Conservation (phyloP, 2,113 vertebrate species). For the Tauraco erythrolophus region DNA sequence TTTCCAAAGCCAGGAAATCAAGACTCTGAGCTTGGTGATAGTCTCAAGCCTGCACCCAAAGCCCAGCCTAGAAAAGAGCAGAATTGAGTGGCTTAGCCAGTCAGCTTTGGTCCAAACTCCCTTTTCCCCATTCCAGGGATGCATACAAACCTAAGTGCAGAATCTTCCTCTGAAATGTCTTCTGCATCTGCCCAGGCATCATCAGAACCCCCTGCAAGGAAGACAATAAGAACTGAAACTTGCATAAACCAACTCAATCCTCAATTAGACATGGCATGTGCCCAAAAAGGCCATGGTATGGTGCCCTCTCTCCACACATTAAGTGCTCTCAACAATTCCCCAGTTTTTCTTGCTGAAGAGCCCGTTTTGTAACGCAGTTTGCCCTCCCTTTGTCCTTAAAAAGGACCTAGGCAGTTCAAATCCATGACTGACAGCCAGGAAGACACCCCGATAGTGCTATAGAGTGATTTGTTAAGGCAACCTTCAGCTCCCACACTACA, state of each 20-base stretch:
- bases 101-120: neutral
- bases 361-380: neutral
- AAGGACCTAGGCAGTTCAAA: neutral
- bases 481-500: neutral
- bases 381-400: neutral
- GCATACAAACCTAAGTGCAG: constrained; percentile 83
- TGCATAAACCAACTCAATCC: neutral
- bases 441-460: neutral
- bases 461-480: neutral
- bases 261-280: fast-evolving
- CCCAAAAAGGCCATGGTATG: neutral
- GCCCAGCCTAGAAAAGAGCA: neutral
- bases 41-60: neutral
- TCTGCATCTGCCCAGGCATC: constrained; percentile 89
- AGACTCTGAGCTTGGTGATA: neutral
- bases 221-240: neutral
- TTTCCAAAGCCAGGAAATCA: neutral
- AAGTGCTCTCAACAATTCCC: neutral
- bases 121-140: neutral
- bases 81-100: neutral
- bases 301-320: neutral
- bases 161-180: constrained; percentile 90
- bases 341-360: neutral
- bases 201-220: constrained; percentile 87
- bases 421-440: neutral